A percentile compares a stretch with the other conserved stretches of the same genome.
Conservation (phyloP, 1,140 invertebrate species). For the Diuraphis noxia region DNA sequence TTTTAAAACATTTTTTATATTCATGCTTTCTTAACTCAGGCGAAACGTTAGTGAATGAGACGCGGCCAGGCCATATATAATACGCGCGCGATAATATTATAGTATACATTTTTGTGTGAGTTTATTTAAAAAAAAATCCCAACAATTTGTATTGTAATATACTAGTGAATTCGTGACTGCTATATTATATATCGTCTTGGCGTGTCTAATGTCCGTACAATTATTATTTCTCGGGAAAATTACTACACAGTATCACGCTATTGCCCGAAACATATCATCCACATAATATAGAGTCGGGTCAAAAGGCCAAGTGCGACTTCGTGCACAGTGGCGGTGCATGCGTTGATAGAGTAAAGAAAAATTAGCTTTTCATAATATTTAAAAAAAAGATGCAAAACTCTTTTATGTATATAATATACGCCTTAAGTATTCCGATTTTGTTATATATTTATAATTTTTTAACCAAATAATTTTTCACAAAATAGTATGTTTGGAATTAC, state of each 20-base stretch:
- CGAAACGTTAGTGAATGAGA: not conserved
- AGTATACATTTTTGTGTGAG: not conserved
- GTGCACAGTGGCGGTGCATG: not conserved
- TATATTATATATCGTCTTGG: slow-evolving; percentile 36
- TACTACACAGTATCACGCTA: slow-evolving; percentile 39
- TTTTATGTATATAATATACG: not conserved
- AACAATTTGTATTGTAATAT: slow-evolving; percentile 10
- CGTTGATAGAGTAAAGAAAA: not conserved
- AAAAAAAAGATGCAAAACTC: not conserved
- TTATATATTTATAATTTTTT: not conserved
- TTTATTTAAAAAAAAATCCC: not conserved
- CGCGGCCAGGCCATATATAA: not conserved
- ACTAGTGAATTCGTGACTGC: slow-evolving; percentile 34
- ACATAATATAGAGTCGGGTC: slow-evolving; percentile 19
- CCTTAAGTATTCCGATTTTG: not conserved
- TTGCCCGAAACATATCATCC: slow-evolving; percentile 18
- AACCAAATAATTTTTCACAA: not conserved
- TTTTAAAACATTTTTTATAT: not conserved
- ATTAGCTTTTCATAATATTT: not conserved
- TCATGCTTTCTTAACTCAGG: not conserved
- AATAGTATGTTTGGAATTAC: not conserved
- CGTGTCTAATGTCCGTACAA: slow-evolving; percentile 47
- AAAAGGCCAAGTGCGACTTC: slow-evolving; percentile 45
- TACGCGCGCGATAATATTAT: not conserved
- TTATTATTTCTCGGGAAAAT: slow-evolving; percentile 47